A percentile compares a stretch with the other conserved stretches of the same genome.
Evolutionary conservation across 1,140 invertebrate genomes (phyloP).

Genomic region (Drosophila fuyamai): DNA sequence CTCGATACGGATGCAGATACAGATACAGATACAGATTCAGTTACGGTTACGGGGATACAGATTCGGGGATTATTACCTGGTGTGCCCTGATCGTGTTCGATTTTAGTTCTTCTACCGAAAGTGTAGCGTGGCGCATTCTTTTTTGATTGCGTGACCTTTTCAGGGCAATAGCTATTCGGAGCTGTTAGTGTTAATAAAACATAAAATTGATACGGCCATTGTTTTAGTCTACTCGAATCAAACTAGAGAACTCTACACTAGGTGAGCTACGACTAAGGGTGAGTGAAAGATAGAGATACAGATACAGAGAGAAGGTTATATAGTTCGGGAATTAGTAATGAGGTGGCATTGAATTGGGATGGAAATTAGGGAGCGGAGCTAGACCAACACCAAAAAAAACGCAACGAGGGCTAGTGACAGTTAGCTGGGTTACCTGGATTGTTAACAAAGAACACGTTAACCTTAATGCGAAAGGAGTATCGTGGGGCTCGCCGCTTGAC

Average conservation of each 20-base stretch:
- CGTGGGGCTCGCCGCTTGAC: slow-evolving; percentile 77
- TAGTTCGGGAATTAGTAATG: slow-evolving; percentile 18
- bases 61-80: slow-evolving; percentile 79
- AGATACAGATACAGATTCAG: slow-evolving; percentile 12
- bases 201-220: slow-evolving; percentile 61
- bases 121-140: slow-evolving; percentile 84
- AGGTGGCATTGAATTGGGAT: slow-evolving; percentile 3
- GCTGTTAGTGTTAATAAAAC: slow-evolving; percentile 84
- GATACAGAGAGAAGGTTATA: slow-evolving; percentile 1
- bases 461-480: slow-evolving; percentile 83
- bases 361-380: slow-evolving; percentile 1
- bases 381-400: slow-evolving; percentile 31
- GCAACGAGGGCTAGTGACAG: slow-evolving; percentile 26
- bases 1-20: slow-evolving; percentile 8
- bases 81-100: slow-evolving; percentile 84
- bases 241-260: slow-evolving; percentile 21
- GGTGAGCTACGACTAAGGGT: slow-evolving; percentile 47
- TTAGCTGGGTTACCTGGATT: slow-evolving; percentile 83
- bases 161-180: slow-evolving; percentile 87
- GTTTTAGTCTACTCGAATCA: slow-evolving; percentile 49
- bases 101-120: slow-evolving; percentile 85
- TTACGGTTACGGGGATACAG: slow-evolving; percentile 12
- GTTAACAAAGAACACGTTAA: slow-evolving; percentile 77
- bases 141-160: slow-evolving; percentile 88
- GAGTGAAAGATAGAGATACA: slow-evolving; percentile 15